A percentile compares a stretch with the other conserved stretches of the same genome.
Evolutionary conservation across 1,140 invertebrate genomes (phyloP).

Genomic region (Lepidurus arcticus): DNA sequence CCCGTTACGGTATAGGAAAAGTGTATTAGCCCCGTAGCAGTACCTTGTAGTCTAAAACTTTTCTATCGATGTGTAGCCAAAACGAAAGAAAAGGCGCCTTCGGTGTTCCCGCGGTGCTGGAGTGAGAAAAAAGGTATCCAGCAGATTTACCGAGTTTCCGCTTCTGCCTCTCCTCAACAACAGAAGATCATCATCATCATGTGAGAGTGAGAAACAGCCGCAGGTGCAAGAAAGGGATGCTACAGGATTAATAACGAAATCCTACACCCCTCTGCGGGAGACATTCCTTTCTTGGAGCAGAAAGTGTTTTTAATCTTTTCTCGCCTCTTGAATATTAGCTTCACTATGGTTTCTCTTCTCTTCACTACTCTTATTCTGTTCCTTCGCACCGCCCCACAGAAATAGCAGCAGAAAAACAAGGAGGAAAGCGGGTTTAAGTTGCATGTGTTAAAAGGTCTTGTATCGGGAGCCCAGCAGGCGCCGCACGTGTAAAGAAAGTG

Average conservation of each 20-base stretch:
- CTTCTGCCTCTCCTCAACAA: background rate
- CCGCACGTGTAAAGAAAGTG: background rate
- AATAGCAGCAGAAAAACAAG: background rate
- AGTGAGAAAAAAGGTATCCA: background rate
- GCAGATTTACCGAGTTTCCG: background rate
- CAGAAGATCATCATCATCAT: background rate
- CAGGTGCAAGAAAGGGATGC: background rate
- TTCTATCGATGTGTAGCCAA: background rate
- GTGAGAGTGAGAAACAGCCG: constrained; percentile 1
- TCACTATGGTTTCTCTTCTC: background rate
- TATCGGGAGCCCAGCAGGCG: background rate
- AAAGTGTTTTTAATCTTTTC: background rate
- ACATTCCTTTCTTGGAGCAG: background rate
- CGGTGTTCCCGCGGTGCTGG: background rate
- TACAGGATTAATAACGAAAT: constrained; percentile 7
- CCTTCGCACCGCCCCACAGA: background rate
- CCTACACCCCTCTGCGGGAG: background rate
- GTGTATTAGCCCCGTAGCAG: background rate
- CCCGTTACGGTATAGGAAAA: background rate
- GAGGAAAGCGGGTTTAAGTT: background rate
- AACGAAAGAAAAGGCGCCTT: no score
- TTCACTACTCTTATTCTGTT: no score
- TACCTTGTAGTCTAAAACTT: constrained; percentile 6
- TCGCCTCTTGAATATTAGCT: background rate
- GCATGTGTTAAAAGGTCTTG: background rate